Conservation (phyloP, 2,888 invertebrate genomes). For the Leptinotarsa juncta region DNA sequence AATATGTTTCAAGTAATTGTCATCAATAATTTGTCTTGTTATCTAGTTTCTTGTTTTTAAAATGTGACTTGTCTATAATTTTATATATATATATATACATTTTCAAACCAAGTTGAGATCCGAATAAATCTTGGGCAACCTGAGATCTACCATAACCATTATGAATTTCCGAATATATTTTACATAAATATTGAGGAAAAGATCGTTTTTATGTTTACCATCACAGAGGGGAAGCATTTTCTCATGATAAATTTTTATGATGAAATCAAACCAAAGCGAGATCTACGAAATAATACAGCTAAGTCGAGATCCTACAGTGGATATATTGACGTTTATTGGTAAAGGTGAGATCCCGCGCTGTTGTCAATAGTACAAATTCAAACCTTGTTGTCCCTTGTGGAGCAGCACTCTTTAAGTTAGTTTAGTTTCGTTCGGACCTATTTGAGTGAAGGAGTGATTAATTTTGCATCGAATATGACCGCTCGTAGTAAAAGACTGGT, state of each 20-base stretch:
- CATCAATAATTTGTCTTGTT: no score
- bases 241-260: background rate
- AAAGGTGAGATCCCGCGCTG: constrained; percentile 13
- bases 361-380: background rate
- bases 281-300: constrained; percentile 2
- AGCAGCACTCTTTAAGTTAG: background rate
- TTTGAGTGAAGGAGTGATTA: constrained; percentile 1
- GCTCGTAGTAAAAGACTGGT: constrained; percentile 9
- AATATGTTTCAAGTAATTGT: no score
- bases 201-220: constrained; percentile 1
- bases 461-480: constrained; percentile 1
- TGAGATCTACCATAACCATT: constrained; percentile 2
- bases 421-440: constrained; percentile 7
- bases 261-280: constrained; percentile 8
- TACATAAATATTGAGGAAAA: constrained; percentile 6
- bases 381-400: no score
- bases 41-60: no score
- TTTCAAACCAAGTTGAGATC: constrained; percentile 5
- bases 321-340: constrained; percentile 11
- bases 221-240: constrained; percentile 11
- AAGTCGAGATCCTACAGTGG: background rate
- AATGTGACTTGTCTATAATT: no score
- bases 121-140: constrained; percentile 10
- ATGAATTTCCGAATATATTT: constrained; percentile 9
- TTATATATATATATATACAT: constrained; percentile 3